Base-by-base conservation (phyloP, 2,113 vertebrate species). In the Naja naja region DNA sequence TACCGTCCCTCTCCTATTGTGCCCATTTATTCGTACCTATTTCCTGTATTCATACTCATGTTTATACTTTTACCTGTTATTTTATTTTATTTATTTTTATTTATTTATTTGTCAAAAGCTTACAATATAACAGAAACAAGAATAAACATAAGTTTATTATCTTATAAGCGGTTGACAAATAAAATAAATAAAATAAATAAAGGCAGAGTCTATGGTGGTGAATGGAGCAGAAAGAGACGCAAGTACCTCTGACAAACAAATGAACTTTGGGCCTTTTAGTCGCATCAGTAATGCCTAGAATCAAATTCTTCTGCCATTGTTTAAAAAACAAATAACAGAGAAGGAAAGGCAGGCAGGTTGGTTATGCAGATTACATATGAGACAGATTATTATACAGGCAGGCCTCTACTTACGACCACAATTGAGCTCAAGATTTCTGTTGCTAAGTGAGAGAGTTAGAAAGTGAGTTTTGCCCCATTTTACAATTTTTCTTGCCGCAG, bases 271-370 rank as follows among this genome's bases (percentile, higher is more conserved):
- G 74, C 14, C 45, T 81, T 85, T 56, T 94, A 93, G 94, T 94
- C 93, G 85, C 91, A 16, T n/a, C 93, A 88, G 93, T 95, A 94
- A 95, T 53, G 45, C 52, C 54, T 81, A n/a, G 53, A 87, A 90
- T 47, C 89, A 88, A 88, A 92, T 91, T 90, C 5, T 39, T 74
- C 43, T 34, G 27, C 30, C 16, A 14, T 69, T 69, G 60, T 34
- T 69, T 85, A 69, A 93, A 34, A 14, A 58, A 90, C 11, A 7
- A 64, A 64, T 11, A 64, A 64, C 43, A 58, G 1, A 64, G 60
- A 64, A 64, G 60, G 60, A n/a, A 39, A 5, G 14, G n/a, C 16
- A 74, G n/a, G 34, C 5, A 39, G 16, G n/a, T 74, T 18, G n/a
- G 20, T 74, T 74, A 8, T 74, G 16, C n/a, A 39, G 69, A 34